phyloP scores from a whole-genome alignment of 2,888 invertebrate genomes.

The Xylota segnis region DNA sequence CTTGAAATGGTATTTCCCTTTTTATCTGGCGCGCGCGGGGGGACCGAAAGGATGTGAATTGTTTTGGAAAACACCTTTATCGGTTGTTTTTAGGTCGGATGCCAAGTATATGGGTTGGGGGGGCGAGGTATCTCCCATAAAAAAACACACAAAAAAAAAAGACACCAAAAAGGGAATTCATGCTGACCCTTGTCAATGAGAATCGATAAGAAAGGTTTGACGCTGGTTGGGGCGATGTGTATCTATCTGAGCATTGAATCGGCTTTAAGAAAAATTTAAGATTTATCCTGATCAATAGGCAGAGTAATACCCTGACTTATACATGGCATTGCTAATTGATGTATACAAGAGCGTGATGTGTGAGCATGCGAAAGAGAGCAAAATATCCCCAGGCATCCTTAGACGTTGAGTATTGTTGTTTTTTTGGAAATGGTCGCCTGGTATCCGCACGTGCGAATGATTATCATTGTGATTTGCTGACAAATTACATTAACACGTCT shows the following conservation, averaged over 20 bases:
- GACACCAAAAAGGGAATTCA: too few species aligned
- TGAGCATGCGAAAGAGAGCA: background rate
- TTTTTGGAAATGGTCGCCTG: background rate
- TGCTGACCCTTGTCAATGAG: constrained; percentile 59
- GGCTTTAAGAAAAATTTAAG: constrained; percentile 19
- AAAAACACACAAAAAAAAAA: constrained; percentile 26
- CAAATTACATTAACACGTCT: background rate
- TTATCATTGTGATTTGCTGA: background rate
- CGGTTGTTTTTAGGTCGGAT: constrained; percentile 50
- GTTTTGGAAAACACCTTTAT: constrained; percentile 53
- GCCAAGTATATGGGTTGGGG: background rate
- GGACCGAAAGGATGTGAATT: constrained; percentile 31
- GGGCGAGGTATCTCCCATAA: constrained; percentile 13
- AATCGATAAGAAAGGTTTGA: constrained; percentile 47
- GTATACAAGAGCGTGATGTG: background rate
- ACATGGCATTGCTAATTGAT: background rate
- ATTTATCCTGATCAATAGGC: background rate
- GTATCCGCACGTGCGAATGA: constrained; percentile 1
- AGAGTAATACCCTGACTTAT: background rate
- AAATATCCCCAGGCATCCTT: background rate
- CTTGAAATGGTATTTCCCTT: constrained; percentile 1
- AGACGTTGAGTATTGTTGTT: background rate
- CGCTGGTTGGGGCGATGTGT: background rate
- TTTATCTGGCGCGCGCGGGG: background rate
- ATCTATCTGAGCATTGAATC: background rate